Evolutionary conservation across 2,797 vertebrate genomes (phyloP), one percentile per base, ranked within the genome.

Genomic region (Rhodeus uyekii): DNA sequence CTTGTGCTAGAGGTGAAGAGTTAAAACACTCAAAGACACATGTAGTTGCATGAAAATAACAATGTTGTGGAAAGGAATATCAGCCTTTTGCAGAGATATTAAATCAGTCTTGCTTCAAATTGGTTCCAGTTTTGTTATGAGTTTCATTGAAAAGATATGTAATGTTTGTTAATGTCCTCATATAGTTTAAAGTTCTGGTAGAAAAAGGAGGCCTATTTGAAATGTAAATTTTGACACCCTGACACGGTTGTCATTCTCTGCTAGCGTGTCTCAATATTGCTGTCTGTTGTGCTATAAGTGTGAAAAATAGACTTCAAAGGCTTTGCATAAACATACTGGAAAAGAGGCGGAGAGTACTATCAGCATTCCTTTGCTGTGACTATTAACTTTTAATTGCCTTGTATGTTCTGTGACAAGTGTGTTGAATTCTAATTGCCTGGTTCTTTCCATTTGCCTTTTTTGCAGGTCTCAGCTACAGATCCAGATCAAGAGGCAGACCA

Each of bases 401-500:
- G 84, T 87, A 86, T 81, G 87, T 91, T 76, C 78, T 79, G 81
- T 90, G 91, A 92, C 86, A 89, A 91, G 88, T 91, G 88, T 89
- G 89, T 89, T 55, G 89, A 89, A 87, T 3, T 80, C 78, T 84
- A 5, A 60, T 86, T 53, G 16, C 82, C 60, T 63, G 76, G 85
- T 85, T 61, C 85, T 85, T 50, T 8, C 77, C 29, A 55, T 82
- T 72, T 82, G 42, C 74, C 76, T 34, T 80, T 27, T 19, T 38
- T 13, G 69, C 82, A 97, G 96, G 96, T 97, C 76, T 96, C 95
- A 22, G 96, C 96, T 36, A 93, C 87, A 4, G 96, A 98, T 86
- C 96, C 96, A 0, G 96, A 97, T 89, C 94, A 95, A 86, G 95
- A 94, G 0, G 96, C 95, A 0, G 95, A 96, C 83, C 95, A 96